A percentile compares a stretch with the other conserved stretches of the same genome.
phyloP scores from a whole-genome alignment of 1,140 invertebrate species.

The Diuraphis noxia region DNA sequence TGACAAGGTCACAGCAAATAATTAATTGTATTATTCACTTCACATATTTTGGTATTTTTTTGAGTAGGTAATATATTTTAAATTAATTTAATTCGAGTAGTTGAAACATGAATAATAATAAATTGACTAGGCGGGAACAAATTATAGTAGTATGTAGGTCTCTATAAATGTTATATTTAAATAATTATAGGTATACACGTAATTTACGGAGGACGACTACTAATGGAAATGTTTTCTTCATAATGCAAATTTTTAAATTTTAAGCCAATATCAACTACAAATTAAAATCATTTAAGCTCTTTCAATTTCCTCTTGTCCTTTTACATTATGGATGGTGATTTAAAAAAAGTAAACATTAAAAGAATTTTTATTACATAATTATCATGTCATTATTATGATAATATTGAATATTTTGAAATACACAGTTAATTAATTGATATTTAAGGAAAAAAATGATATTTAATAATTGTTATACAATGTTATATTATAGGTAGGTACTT shows the following conservation, averaged over 20 bases:
- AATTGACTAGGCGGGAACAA: background rate
- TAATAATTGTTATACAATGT: background rate
- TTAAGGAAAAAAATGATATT: background rate
- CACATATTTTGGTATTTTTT: background rate
- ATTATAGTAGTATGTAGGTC: background rate
- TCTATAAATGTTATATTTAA: background rate
- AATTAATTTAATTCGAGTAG: background rate
- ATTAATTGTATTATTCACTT: background rate
- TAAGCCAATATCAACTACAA: background rate
- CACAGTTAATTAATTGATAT: background rate
- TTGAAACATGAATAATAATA: background rate
- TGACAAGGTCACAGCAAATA: background rate
- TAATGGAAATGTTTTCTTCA: background rate
- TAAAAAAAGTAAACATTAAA: background rate
- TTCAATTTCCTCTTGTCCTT: background rate
- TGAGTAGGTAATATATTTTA: background rate
- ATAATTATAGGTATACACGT: background rate
- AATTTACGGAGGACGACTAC: background rate
- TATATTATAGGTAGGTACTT: background rate
- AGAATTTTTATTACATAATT: background rate
- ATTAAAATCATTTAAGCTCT: background rate
- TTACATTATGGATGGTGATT: background rate
- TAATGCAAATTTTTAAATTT: background rate
- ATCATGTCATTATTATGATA: background rate
- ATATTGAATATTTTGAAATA: background rate